A percentile compares a stretch with the other conserved stretches of the same genome.
Conservation (phyloP, 2,888 invertebrate species). For the Scaptomyza flava region DNA sequence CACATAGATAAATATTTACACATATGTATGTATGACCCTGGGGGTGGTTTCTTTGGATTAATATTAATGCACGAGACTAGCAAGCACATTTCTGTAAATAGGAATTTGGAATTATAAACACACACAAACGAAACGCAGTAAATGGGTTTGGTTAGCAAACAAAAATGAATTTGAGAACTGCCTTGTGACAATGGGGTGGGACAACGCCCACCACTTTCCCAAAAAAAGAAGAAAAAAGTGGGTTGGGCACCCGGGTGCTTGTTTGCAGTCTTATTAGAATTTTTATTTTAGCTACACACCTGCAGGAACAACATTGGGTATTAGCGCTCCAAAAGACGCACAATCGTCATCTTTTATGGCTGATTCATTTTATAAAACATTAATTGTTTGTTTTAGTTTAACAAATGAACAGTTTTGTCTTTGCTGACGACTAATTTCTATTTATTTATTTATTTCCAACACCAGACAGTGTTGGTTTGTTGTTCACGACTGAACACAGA, state of each 20-base stretch:
- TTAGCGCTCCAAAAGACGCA: conserved; percentile 57
- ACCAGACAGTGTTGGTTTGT: conserved; percentile 48
- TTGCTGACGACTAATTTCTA: conserved; percentile 35
- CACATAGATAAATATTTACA: conserved; percentile 12
- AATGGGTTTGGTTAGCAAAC: conserved; percentile 42
- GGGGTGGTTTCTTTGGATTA: conserved; percentile 74
- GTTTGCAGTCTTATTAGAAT: conserved; percentile 34
- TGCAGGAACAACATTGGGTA: conserved; percentile 63
- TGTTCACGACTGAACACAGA: conserved; percentile 23
- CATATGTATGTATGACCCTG: conserved; percentile 62
- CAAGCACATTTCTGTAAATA: conserved; percentile 70
- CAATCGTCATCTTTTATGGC: conserved; percentile 50
- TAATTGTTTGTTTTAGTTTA: conserved; percentile 40
- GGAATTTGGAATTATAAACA: conserved; percentile 40
- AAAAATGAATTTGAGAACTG: conserved; percentile 28
- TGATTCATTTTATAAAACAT: conserved; percentile 37
- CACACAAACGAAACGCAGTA: conserved; percentile 18
- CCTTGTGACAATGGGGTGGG: conserved; percentile 58
- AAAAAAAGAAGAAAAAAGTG: conserved; percentile 47
- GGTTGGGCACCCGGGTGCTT: conserved; percentile 36
- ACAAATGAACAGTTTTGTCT: conserved; percentile 29
- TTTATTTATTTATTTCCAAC: conserved; percentile 54
- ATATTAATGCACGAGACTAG: conserved; percentile 63
- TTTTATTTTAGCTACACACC: conserved; percentile 52
- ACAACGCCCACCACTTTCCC: conserved; percentile 64